Base-by-base conservation (phyloP, 2,797 vertebrate genomes). In the Gadopsis marmoratus region DNA sequence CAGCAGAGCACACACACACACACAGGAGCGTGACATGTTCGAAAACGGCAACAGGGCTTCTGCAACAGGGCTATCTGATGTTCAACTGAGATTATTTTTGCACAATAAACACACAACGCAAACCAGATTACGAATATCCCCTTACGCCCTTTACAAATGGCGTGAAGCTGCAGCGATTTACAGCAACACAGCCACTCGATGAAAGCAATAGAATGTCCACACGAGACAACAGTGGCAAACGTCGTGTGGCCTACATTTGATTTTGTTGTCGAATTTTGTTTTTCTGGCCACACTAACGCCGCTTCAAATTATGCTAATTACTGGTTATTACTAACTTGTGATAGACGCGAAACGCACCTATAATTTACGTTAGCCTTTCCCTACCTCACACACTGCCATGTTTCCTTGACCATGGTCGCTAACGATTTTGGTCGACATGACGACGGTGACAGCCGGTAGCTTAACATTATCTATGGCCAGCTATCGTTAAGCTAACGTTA, bases 401-500 rank as follows among this genome's bases (percentile, higher is more conserved):
- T 55, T 67, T 48, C 41, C 6, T 3, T 5, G 17, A 4, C 9
- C 7, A 2, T 10, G 31, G 56, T 13, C 17, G 19, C 23, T 29
- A 13, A 56, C 2, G 11, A 33, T 16, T 26, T 21, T 14, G 26
- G 14, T 56, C 23, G 62, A 73, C 54, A 13, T 17, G 75, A 73
- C 53, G 39, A 29, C 45, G 10, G 8, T 37, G 13, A 6, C 63
- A 62, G 26, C 23, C 21, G 47, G 59, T 70, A 48, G 12, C 48
- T 45, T n/a, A 33, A 59, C 51, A 31, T 23, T 51, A 41, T 56
- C 14, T 48, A 4, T n/a, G 43, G 11, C 31, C 58, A 21, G 70
- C 67, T 76, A 58, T 69, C 56, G 26, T 48, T 47, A 48, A 48
- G 78, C 74, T 65, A 70, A 74, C 50, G 56, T 81, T 86, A 78